Evolutionary conservation across 2,113 vertebrate genomes (phyloP).

Genomic region (Pelvicachromis taeniatus): DNA sequence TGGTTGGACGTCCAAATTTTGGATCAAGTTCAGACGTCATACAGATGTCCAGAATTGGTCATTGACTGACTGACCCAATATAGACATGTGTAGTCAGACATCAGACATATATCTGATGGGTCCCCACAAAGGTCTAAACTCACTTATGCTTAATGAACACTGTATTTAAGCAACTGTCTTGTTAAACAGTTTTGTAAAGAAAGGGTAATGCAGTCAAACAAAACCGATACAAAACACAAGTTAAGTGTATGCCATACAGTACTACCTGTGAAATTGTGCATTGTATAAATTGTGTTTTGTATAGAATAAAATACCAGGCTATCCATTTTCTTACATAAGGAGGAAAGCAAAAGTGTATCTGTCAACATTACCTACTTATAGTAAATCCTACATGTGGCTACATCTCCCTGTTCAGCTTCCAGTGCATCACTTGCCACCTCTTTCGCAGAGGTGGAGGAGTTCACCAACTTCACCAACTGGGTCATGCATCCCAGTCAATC

Average conservation of each 20-base stretch:
- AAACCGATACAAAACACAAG: background rate
- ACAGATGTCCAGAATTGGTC: background rate
- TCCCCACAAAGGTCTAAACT: background rate
- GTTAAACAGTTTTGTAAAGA: background rate
- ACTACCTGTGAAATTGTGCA: background rate
- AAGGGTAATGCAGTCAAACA: background rate
- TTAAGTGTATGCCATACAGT: background rate
- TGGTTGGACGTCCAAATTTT: background rate
- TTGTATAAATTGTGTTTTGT: background rate
- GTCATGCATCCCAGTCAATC: background rate
- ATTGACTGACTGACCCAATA: background rate
- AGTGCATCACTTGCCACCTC: background rate
- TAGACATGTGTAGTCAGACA: too few species aligned
- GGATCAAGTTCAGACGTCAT: background rate
- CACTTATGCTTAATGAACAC: background rate
- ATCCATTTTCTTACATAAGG: background rate
- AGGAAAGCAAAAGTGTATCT: background rate
- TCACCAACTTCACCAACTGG: background rate
- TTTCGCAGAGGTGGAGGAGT: background rate
- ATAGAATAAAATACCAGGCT: background rate
- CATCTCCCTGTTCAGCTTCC: background rate
- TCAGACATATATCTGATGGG: too few species aligned
- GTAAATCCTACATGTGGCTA: background rate
- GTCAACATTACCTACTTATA: background rate
- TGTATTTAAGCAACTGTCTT: background rate